These are phyloP conservation scores for Alces alces DNA, from an alignment of 2,113 vertebrate species.

Conservation along the genomic window DNA sequence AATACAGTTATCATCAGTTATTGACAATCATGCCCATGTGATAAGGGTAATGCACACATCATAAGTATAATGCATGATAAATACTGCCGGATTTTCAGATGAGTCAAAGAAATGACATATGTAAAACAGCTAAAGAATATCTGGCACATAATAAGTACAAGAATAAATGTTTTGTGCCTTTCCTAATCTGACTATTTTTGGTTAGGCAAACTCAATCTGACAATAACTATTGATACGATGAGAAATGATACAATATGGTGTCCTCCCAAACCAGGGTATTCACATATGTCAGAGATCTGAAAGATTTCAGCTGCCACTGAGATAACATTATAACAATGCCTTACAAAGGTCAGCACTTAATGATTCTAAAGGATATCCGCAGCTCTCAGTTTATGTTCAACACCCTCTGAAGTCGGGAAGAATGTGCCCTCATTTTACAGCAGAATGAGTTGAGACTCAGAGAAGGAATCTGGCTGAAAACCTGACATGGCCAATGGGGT, in stretches of 20 bases:
- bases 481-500: neutral
- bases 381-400: neutral
- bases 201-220: neutral
- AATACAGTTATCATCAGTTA: neutral
- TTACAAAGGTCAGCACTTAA: neutral
- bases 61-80: neutral
- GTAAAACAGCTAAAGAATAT: neutral
- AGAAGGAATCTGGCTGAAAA: neutral
- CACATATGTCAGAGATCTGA: neutral
- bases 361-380: neutral
- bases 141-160: neutral
- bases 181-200: neutral
- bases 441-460: neutral
- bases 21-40: rapidly evolving
- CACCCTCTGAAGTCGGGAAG: neutral
- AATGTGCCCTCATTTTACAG: too few species aligned
- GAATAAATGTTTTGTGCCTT: neutral
- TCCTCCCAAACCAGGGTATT: neutral
- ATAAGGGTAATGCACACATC: too few species aligned
- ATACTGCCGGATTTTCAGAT: neutral
- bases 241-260: neutral
- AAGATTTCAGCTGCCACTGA: neutral
- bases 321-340: neutral
- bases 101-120: neutral
- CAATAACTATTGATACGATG: neutral